Evolutionary conservation across 2,888 invertebrate species (phyloP).

Genomic region (Sialis fuliginosa): DNA sequence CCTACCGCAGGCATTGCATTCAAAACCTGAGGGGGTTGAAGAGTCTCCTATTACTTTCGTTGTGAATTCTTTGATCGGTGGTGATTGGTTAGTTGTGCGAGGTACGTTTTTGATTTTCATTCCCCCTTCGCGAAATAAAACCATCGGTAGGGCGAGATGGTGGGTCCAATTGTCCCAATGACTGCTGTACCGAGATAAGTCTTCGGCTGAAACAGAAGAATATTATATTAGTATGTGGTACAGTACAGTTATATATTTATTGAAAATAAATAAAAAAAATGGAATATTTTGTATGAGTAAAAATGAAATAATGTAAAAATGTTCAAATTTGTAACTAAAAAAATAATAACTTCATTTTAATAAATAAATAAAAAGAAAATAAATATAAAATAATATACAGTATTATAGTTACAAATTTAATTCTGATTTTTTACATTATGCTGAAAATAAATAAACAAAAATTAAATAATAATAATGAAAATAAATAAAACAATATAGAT

Average conservation of each 20-base stretch:
- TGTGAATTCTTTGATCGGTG: slow-evolving; percentile 12
- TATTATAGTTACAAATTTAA: no score
- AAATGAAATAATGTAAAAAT: no score
- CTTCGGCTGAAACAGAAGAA: slow-evolving; percentile 35
- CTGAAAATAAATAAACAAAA: no score
- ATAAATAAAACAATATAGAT: no score
- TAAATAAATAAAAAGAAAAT: no score
- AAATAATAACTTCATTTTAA: no score
- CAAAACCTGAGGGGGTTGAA: slow-evolving; percentile 38
- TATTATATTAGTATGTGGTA: slow-evolving; percentile 23
- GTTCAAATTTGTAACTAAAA: no score
- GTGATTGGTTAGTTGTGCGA: background rate
- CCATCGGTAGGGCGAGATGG: slow-evolving; percentile 53
- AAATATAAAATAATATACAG: no score
- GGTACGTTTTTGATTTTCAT: slow-evolving; percentile 18
- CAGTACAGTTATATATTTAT: background rate
- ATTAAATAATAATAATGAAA: no score
- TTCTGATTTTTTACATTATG: no score
- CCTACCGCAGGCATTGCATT: slow-evolving; percentile 67
- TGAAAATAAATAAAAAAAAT: no score
- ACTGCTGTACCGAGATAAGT: slow-evolving; percentile 27
- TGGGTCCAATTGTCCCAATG: slow-evolving; percentile 59
- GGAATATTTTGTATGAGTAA: no score
- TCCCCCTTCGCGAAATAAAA: slow-evolving; percentile 36
- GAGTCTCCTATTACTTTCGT: slow-evolving; percentile 8